Percentiles rank a stretch among this genome's conserved stretches.
phyloP scores from a whole-genome alignment of 2,888 invertebrate species.

The Drosophila niveifrons region DNA sequence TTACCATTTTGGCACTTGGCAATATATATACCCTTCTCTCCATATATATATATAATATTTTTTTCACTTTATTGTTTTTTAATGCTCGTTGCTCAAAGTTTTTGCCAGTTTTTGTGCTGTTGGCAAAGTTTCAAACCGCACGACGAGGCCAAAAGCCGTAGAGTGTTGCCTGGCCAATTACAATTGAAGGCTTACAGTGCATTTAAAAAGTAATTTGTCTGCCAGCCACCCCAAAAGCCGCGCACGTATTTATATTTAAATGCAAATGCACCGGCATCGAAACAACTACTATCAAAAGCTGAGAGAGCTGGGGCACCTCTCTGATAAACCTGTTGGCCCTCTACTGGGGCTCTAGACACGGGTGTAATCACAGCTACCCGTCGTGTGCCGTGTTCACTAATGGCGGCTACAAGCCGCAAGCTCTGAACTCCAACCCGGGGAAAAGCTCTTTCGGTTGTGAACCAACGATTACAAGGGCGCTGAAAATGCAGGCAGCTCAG shows the following conservation, averaged over 20 bases:
- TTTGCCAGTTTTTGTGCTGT: conserved; percentile 39
- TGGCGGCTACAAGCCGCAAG: conserved; percentile 84
- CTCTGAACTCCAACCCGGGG: conserved; percentile 54
- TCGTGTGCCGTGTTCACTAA: conserved; percentile 82
- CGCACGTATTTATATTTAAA: conserved; percentile 84
- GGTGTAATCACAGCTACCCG: conserved; percentile 68
- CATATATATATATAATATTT: conserved; percentile 42
- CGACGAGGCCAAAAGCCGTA: conserved; percentile 32
- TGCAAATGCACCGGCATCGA: conserved; percentile 64
- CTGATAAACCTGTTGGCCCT: conserved; percentile 63
- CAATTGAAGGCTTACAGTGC: conserved; percentile 82
- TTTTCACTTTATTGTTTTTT: conserved; percentile 73
- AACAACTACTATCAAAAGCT: conserved; percentile 9
- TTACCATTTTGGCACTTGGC: conserved; percentile 61
- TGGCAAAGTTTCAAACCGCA: conserved; percentile 76
- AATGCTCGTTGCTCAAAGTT: conserved; percentile 72
- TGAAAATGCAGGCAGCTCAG: conserved; percentile 70
- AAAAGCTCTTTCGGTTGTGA: conserved; percentile 36
- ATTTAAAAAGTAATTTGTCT: conserved; percentile 85
- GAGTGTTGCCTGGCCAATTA: conserved; percentile 66
- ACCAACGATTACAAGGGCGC: conserved; percentile 61
- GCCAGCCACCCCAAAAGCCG: conserved; percentile 81
- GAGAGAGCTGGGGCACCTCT: conserved; percentile 42
- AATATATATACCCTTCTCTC: conserved; percentile 41
- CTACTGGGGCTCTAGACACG: conserved; percentile 45